These are phyloP conservation scores for Drosophila pseudoobscura DNA, from an alignment of 1,140 invertebrate species.

Conservation along the genomic window DNA sequence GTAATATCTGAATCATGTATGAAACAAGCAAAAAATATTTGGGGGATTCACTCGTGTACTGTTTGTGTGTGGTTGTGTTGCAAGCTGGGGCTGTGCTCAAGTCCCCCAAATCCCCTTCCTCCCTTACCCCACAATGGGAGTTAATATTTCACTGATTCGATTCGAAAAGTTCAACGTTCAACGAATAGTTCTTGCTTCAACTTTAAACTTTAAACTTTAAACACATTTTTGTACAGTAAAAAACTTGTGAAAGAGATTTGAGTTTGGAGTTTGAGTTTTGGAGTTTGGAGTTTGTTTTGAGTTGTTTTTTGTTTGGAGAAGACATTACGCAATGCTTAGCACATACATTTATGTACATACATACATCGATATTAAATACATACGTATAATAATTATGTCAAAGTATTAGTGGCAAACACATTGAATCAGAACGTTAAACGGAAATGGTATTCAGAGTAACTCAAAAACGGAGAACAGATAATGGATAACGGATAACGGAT, in stretches of 20 bases:
- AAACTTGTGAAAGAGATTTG: constrained; percentile 17
- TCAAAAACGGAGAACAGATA: constrained; percentile 22
- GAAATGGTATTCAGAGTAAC: constrained; percentile 35
- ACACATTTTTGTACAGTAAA: constrained; percentile 11
- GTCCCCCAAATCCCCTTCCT: constrained; percentile 8
- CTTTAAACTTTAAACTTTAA: constrained; percentile 5
- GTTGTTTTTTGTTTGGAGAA: constrained; percentile 26
- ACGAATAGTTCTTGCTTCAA: background rate
- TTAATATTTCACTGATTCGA: too few relatives aligned
- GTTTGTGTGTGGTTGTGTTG: constrained; percentile 9
- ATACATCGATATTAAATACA: constrained; percentile 52
- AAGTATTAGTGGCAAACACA: constrained; percentile 47
- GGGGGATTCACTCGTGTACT: constrained; percentile 4
- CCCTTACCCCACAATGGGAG: background rate
- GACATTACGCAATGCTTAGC: constrained; percentile 67
- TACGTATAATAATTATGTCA: constrained; percentile 45
- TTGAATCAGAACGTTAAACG: constrained; percentile 41
- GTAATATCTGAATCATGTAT: constrained; percentile 32
- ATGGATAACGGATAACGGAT: constrained; percentile 18
- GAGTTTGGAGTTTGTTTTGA: constrained; percentile 22
- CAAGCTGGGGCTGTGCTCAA: constrained; percentile 50
- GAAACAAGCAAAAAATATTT: constrained; percentile 19
- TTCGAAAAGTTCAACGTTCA: constrained; percentile 3
- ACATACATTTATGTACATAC: constrained; percentile 72
- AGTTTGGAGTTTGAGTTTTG: constrained; percentile 23